Evolutionary conservation across 2,888 invertebrate species (phyloP), one percentile per base, ranked within the genome.

Genomic region (Lamproptera curius): DNA sequence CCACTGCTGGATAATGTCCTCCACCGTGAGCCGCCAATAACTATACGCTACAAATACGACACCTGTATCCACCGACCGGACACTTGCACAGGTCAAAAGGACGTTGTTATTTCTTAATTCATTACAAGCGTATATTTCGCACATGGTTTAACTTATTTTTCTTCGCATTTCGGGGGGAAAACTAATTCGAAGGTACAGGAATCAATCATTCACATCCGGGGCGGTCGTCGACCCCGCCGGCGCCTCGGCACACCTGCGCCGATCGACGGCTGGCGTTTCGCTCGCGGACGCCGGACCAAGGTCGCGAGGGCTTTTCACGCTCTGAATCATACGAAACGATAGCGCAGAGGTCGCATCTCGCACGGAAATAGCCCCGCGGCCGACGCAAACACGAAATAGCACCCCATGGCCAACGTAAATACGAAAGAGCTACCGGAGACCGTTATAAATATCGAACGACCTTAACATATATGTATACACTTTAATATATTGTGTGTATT

Each of bases 231-330:
- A 80, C 61, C 76, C 72, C 63, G 52, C 56, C 68, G 72, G 68
- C 67, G 59, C 61, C 54, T 59, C 58, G 59, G 57, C 69, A 68
- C 80, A 82, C 82, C 81, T 82, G 84, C 76, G 71, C 65, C 57
- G 67, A 69, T n/a, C 65, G 68, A 65, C 64, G 66, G 62, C 61
- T 58, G 59, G 59, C 63, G 63, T 62, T 65, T 61, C 59, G 62
- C 39, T 47, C 33, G 36, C 57, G 55, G 55, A 54, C 57, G 51
- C 52, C 43, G 50, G 46, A 37, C 50, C 52, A 60, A 58, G 56
- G 55, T 54, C 44, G 41, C 28, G 42, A n/a, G 16, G 42, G 26
- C 39, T 54, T 50, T 45, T 44, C 36, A 45, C 33, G 36, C 31
- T 46, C 51, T 46, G 46, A 46, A 46, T 39, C 36, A 48, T 37